These are phyloP conservation scores for Sminthopsis crassicaudata DNA, from an alignment of 2,113 vertebrate species.

Conservation along the genomic window DNA sequence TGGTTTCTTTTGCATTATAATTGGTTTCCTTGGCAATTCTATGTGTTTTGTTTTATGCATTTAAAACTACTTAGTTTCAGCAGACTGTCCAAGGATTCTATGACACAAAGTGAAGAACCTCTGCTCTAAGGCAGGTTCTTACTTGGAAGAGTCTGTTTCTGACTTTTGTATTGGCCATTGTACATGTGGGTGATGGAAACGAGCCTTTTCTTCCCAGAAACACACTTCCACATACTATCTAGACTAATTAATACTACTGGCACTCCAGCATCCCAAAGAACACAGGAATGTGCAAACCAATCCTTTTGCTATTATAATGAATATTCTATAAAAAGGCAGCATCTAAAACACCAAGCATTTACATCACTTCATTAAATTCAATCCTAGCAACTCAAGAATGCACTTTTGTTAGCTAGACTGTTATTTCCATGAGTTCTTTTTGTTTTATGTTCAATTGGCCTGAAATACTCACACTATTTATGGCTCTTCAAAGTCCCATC, in stretches of 20 bases:
- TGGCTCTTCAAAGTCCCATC: background rate
- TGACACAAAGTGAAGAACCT: background rate
- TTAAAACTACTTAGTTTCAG: background rate
- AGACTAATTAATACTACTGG: constrained; percentile 43
- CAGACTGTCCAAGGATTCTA: background rate
- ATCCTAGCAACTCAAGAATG: constrained; percentile 15
- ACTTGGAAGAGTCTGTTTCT: constrained; percentile 10
- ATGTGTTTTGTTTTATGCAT: background rate
- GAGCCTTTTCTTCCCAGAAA: background rate
- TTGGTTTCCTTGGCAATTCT: background rate
- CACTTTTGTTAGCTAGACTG: background rate
- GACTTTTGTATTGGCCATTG: background rate
- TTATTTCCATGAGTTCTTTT: constrained; percentile 47
- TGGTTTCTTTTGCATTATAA: background rate
- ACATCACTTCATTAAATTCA: constrained; percentile 51
- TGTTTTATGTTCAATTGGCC: constrained; percentile 38
- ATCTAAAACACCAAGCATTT: background rate
- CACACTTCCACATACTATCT: background rate
- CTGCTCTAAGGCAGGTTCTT: background rate
- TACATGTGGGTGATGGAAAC: background rate
- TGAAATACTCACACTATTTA: background rate
- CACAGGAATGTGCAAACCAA: constrained; percentile 2
- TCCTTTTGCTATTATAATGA: background rate
- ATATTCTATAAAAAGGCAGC: background rate
- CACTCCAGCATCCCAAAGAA: constrained; percentile 27